These are phyloP conservation scores for Acanthurus leucopareius DNA, from an alignment of 2,797 vertebrate genomes.

Conservation along the genomic window DNA sequence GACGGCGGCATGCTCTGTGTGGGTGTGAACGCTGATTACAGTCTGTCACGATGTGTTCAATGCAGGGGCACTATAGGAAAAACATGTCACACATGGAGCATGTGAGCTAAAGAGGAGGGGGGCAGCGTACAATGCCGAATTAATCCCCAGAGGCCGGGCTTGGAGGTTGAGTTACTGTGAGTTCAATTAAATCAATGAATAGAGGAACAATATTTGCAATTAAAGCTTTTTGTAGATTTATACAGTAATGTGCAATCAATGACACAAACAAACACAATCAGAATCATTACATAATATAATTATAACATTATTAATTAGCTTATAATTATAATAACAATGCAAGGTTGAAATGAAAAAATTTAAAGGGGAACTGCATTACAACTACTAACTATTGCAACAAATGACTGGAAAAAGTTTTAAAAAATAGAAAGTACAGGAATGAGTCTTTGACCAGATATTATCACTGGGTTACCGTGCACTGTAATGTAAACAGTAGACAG, in stretches of 20 bases:
- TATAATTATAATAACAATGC: too few species aligned
- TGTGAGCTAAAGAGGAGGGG: conserved; percentile 18
- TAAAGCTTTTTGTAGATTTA: background rate
- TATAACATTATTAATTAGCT: too few species aligned
- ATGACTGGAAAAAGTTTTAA: background rate
- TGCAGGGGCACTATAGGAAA: conserved; percentile 26
- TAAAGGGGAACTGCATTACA: background rate
- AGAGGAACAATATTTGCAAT: background rate
- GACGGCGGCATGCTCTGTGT: conserved; percentile 36
- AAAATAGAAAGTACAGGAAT: background rate
- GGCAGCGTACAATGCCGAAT: conserved; percentile 1
- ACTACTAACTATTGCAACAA: background rate
- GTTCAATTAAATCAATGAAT: background rate
- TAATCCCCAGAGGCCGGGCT: conserved; percentile 30
- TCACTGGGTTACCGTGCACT: conserved; percentile 30
- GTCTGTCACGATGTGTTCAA: conserved; percentile 53
- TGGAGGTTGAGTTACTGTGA: background rate
- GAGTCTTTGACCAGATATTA: conserved; percentile 1
- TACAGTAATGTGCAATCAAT: background rate
- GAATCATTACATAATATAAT: too few species aligned
- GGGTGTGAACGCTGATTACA: conserved; percentile 60
- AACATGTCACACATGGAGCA: conserved; percentile 51
- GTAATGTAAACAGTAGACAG: conserved; percentile 13
- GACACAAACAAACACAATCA: background rate
- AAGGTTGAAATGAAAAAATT: too few species aligned